Conservation (phyloP, 2,888 invertebrate genomes). For the Agapostemon virescens region DNA sequence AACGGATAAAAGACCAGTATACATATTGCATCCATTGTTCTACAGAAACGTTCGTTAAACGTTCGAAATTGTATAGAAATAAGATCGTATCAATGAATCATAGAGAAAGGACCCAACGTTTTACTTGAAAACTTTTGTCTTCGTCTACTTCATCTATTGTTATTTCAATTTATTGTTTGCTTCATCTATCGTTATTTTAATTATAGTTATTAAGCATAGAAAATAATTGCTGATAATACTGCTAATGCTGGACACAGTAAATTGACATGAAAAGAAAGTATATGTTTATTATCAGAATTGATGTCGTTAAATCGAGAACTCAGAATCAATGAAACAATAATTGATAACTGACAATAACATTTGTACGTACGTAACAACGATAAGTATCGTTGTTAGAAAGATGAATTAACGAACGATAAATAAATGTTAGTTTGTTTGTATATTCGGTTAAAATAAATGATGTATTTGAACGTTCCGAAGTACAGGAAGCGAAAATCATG, state of each 20-base stretch:
- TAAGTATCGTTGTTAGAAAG: neutral
- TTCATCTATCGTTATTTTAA: neutral
- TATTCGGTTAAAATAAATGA: neutral
- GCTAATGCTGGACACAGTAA: neutral
- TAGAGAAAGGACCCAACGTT: neutral
- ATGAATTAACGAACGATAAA: neutral
- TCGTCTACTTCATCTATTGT: neutral
- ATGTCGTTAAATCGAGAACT: too few relatives aligned
- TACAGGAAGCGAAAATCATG: neutral
- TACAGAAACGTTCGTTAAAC: neutral
- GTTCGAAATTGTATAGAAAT: neutral
- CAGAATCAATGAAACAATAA: neutral
- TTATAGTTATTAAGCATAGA: neutral
- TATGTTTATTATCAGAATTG: neutral
- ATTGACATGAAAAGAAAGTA: neutral
- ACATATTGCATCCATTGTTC: neutral
- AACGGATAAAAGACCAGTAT: neutral
- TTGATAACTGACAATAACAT: too few relatives aligned
- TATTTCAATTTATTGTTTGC: neutral
- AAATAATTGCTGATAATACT: neutral
- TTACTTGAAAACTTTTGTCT: neutral
- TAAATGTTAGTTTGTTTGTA: neutral
- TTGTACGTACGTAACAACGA: too few relatives aligned
- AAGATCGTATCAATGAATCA: conserved; percentile 11
- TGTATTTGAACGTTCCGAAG: neutral